Base-by-base conservation (phyloP, 2,113 vertebrate species). In the Zosterops pallidus region DNA sequence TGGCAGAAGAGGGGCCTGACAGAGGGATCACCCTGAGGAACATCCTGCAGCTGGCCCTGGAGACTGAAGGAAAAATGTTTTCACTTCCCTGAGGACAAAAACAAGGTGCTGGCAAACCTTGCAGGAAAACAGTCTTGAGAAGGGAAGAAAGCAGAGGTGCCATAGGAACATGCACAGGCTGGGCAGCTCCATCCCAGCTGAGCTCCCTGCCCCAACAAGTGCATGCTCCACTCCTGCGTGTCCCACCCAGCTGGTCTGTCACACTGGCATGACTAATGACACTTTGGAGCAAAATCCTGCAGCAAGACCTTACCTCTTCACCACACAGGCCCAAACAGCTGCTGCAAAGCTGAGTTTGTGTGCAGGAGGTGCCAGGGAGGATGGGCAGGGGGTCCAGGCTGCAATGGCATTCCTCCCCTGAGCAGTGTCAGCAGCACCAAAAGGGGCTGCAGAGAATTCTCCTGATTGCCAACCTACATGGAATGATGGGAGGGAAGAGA, bases 401-500 rank as follows among this genome's bases (percentile, higher is more conserved):
- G 49, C 42, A 37, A 0, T 15, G 23, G 14, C 24, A 28, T 55
- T 60, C 57, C 41, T 42, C 8, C 42, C 29, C 23, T 28, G 22
- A 25, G 37, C 41, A 35, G 49, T 2, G 24, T 4, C 46, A 31
- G 26, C 46, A 26, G 63, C 70, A 65, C 14, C 7, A 5, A 67
- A 25, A 35, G 20, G 29, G n/a, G n/a, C n/a, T 80, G 18, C 56
- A 13, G n/a, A 31, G 65, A 33, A 28, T 21, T 14, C 35, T 46
- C 26, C 39, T 4, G 37, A 9, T 8, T 75, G 24, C 23, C 7
- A 10, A 1, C 28, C 5, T 19, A 5, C 50, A 20, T 0, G 0
- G 46, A 5, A 1, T 5, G 23, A 15, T 14, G 29, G 13, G 1
- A 62, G 26, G 28, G 18, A 13, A 29, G 37, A 47, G 78, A 63